Evolutionary conservation across 2,888 invertebrate species (phyloP), one percentile per base, ranked within the genome.

Genomic region (Agonopterix subpropinquella): DNA sequence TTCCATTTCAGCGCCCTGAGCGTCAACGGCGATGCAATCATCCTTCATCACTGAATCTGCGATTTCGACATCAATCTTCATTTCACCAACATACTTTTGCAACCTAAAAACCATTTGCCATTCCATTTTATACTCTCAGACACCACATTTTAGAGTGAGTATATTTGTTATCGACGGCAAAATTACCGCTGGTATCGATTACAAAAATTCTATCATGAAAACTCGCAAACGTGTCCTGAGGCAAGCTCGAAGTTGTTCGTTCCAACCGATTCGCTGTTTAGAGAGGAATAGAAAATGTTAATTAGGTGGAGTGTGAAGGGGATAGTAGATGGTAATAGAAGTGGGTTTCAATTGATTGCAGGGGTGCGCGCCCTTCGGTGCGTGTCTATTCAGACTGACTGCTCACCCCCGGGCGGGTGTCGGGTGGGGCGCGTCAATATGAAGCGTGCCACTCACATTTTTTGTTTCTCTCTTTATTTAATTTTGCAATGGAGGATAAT

Each of bases 381-480:
- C 65, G 61, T 59, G 70, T 77, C 76, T 75, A 78, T 79, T 73
- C 71, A 76, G 66, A 67, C 58, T 55, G 66, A 67, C 58, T 55
- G 65, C 53, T 69, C 64, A 59, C 73, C 79, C 76, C 63, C 69
- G 54, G 77, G 77, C 80, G 79, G 80, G 86, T 77, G 77, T 77
- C 80, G 79, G 80, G 86, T 77, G 81, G 83, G 80, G 82, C 68
- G 66, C 64, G 66, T 64, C 28, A 65, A 64, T 65, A 63, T 69
- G 70, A 73, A 77, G 76, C 76, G 72, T 76, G 75, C 68, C 67
- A 65, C 61, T 67, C 62, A 66, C 65, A 72, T 79, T 83, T 83
- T 86, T 86, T 86, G 77, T 85, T 82, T 85, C 80, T 76, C 69
- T 76, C 77, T 77, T 71, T 83, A 83, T 85, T 88, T 83, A 83